phyloP scores from a whole-genome alignment of 2,888 invertebrate species.

The Agapostemon virescens region DNA sequence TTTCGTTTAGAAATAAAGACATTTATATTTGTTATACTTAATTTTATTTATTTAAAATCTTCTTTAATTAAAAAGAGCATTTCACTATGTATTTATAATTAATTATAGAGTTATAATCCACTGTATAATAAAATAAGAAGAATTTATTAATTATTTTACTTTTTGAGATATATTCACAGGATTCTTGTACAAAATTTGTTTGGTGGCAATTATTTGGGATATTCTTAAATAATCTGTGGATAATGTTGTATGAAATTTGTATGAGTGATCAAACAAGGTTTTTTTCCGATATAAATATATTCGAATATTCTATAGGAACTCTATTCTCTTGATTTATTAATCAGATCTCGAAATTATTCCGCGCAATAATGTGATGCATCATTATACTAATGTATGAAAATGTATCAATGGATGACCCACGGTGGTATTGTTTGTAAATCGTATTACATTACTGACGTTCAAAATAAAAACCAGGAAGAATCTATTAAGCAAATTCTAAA shows the following conservation, averaged over 20 bases:
- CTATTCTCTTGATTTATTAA: background rate
- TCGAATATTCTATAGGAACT: background rate
- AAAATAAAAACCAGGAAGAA: background rate
- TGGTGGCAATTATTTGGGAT: no score
- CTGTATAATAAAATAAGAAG: no score
- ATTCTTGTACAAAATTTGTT: background rate
- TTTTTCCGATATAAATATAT: background rate
- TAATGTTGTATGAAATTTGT: background rate
- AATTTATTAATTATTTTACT: no score
- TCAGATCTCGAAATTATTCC: background rate
- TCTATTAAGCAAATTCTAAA: background rate
- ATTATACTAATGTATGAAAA: conserved; percentile 7
- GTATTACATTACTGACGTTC: background rate
- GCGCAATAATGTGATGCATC: background rate
- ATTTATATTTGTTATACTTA: no score
- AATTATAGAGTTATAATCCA: no score
- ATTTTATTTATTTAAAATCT: no score
- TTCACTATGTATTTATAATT: no score
- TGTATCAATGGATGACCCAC: background rate
- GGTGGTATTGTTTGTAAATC: conserved; percentile 6
- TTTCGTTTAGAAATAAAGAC: no score
- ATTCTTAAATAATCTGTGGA: background rate
- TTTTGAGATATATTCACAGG: no score
- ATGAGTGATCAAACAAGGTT: background rate
- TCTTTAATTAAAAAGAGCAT: no score